These are phyloP conservation scores for Chrysopilus asiliformis DNA, from an alignment of 2,888 invertebrate genomes.

Conservation along the genomic window DNA sequence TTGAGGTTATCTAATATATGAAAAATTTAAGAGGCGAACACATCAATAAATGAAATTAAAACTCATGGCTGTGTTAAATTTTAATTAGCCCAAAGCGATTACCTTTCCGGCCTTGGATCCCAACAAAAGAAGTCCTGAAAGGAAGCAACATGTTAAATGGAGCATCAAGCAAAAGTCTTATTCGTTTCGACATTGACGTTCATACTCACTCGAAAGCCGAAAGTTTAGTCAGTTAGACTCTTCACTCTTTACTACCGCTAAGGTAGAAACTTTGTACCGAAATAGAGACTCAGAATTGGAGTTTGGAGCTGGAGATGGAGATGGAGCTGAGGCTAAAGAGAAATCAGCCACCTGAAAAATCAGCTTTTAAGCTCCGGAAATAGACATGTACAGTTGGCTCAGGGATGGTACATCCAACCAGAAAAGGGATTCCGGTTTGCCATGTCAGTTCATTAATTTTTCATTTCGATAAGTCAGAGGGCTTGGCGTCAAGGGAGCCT, in stretches of 20 bases:
- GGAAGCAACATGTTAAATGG: constrained; percentile 12
- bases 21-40: no score
- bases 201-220: neutral
- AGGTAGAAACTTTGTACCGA: neutral
- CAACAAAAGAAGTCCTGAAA: neutral
- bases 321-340: neutral
- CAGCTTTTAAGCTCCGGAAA: constrained; percentile 16
- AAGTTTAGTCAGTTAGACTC: neutral
- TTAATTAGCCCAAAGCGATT: constrained; percentile 2
- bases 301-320: neutral
- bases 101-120: neutral
- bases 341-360: constrained; percentile 15
- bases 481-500: neutral
- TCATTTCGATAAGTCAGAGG: constrained; percentile 12
- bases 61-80: constrained; percentile 2
- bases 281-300: neutral
- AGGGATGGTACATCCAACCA: constrained; percentile 11
- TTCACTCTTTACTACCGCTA: neutral
- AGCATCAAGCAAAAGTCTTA: constrained; percentile 13
- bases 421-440: constrained; percentile 15
- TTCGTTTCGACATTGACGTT: neutral
- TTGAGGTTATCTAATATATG: no score
- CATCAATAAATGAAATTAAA: no score
- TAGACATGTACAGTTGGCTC: constrained; percentile 9
- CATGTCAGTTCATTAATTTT: constrained; percentile 16